Percentiles rank a stretch among this genome's conserved stretches.
These are phyloP conservation scores for Dasypogon diadema DNA, from an alignment of 2,888 invertebrate genomes.

Conservation along the genomic window DNA sequence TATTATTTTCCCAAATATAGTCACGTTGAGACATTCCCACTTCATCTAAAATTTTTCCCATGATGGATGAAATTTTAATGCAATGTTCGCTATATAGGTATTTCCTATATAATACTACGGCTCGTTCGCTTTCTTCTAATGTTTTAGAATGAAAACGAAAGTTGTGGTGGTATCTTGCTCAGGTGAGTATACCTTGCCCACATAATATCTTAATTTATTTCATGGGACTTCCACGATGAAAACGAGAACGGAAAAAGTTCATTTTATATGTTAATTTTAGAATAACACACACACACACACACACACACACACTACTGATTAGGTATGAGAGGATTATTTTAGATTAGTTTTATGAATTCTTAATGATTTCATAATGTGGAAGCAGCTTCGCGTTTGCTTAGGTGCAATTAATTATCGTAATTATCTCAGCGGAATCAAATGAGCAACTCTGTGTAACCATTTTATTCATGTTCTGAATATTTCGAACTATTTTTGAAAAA, in stretches of 20 bases:
- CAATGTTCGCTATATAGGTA: not conserved
- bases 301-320: too few relatives aligned
- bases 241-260: slow-evolving; percentile 25
- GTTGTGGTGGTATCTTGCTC: not conserved
- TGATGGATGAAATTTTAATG: slow-evolving; percentile 31
- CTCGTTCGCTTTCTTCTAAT: not conserved
- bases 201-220: slow-evolving; percentile 2
- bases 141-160: not conserved
- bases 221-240: not conserved
- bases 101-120: not conserved
- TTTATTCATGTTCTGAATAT: too few relatives aligned
- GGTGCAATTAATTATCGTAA: slow-evolving; percentile 17
- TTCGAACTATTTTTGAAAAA: too few relatives aligned
- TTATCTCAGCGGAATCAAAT: slow-evolving; percentile 25
- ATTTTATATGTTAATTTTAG: slow-evolving; percentile 1
- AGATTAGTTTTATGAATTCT: slow-evolving; percentile 17
- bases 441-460: too few relatives aligned
- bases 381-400: not conserved
- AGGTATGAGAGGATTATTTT: not conserved
- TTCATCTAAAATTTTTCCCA: slow-evolving; percentile 19
- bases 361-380: slow-evolving; percentile 18
- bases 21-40: not conserved
- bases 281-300: not conserved
- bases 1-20: slow-evolving; percentile 21
- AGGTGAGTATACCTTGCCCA: not conserved